phyloP scores from a whole-genome alignment of 2,888 invertebrate genomes.

The Onchidella celtica region DNA sequence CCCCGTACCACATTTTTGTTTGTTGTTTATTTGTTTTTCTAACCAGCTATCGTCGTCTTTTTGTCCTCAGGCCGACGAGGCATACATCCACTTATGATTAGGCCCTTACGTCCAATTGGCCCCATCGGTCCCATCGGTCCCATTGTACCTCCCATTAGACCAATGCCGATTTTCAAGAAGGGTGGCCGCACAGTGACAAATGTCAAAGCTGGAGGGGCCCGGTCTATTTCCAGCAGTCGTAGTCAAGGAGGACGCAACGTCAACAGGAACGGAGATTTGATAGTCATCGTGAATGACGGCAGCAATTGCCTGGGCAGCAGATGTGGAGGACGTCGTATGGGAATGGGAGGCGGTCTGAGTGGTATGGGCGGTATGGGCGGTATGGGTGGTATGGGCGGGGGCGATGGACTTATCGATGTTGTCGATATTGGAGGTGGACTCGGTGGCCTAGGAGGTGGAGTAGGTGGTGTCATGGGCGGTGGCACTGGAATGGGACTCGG shows the following conservation, averaged over 20 bases:
- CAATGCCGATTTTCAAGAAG: neutral
- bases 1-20: too few species aligned
- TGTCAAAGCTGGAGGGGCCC: neutral
- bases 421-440: neutral
- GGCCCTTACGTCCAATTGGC: neutral
- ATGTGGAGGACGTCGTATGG: constrained; percentile 13
- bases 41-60: too few species aligned
- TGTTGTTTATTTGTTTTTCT: too few species aligned
- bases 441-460: neutral
- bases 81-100: too few species aligned
- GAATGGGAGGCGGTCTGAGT: neutral
- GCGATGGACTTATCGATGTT: neutral
- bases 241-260: neutral
- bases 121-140: too few species aligned
- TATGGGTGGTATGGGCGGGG: neutral
- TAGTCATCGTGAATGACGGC: neutral
- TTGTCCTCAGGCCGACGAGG: too few species aligned
- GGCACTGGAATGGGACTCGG: neutral
- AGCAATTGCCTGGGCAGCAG: constrained; percentile 19
- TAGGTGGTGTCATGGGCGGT: neutral
- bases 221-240: neutral
- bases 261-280: neutral
- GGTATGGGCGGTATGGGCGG: neutral
- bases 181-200: too few species aligned
- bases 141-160: neutral